A percentile compares a stretch with the other conserved stretches of the same genome.
Conservation (phyloP, 2,797 vertebrate species). For the Eulemur coronatus region DNA sequence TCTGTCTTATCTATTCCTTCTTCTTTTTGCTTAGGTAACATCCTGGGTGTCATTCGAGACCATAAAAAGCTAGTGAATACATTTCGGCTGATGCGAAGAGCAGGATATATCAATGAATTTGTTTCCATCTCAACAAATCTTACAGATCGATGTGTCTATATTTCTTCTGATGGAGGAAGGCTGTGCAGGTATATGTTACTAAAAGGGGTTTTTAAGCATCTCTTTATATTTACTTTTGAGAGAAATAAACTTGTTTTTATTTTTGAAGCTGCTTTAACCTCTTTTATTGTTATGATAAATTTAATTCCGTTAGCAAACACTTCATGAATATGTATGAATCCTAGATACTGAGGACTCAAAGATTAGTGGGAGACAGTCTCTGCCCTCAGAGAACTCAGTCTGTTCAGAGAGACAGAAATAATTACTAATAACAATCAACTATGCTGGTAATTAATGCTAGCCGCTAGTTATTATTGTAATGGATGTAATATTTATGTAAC, state of each 20-base stretch:
- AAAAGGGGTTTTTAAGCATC: not conserved
- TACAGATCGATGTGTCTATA: constrained; percentile 97
- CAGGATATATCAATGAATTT: constrained; percentile 98
- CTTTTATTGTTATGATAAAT: not conserved
- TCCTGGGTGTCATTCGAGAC: constrained; percentile 96
- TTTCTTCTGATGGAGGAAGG: constrained; percentile 97
- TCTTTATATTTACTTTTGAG: not conserved
- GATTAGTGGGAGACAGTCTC: not conserved
- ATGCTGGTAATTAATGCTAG: not conserved
- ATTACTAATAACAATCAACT: not conserved
- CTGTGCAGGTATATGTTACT: constrained; percentile 92
- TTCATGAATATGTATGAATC: not conserved
- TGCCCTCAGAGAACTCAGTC: constrained; percentile 15
- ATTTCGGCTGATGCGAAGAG: constrained; percentile 97
- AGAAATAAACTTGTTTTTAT: not conserved
- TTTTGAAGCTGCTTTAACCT: constrained; percentile 24
- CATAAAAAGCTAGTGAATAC: constrained; percentile 95
- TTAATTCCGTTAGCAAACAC: constrained; percentile 27
- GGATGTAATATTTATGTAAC: not conserved
- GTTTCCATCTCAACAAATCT: constrained; percentile 98
- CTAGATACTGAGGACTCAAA: not conserved
- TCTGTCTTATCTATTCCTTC: not conserved
- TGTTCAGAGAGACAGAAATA: not conserved
- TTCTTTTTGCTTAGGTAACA: constrained; percentile 90
- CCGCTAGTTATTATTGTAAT: not conserved